Evolutionary conservation across 2,113 vertebrate genomes (phyloP).

Genomic region (Tetrao urogallus): DNA sequence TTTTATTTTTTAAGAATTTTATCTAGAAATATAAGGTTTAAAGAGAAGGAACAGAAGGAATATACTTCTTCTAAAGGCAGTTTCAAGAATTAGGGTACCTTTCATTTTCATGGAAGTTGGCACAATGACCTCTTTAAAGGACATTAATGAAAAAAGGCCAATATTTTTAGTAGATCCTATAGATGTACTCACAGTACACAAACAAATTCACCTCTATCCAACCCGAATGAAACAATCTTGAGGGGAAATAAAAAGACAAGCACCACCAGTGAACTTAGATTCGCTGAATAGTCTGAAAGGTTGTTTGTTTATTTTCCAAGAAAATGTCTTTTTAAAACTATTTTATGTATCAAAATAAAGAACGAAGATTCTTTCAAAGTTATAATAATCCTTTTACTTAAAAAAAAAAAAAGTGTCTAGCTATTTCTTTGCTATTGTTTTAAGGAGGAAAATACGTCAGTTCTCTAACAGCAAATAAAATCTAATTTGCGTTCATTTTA

Average conservation of each 20-base stretch:
- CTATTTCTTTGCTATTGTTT: not conserved
- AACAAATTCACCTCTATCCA: not conserved
- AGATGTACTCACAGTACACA: not conserved
- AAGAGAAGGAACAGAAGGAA: not conserved
- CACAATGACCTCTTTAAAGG: not conserved
- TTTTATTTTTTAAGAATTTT: not conserved
- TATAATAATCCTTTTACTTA: not conserved
- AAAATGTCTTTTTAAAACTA: not conserved
- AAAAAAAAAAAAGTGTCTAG: not conserved
- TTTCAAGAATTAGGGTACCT: not conserved
- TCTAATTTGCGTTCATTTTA: not conserved
- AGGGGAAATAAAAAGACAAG: not conserved
- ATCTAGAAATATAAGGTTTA: not conserved
- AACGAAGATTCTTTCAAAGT: not conserved
- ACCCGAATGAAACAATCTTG: not conserved
- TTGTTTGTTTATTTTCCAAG: not conserved
- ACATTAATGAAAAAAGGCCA: not conserved
- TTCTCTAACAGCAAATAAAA: not conserved
- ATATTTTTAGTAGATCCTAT: not conserved
- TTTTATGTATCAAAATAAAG: not conserved
- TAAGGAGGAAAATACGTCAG: not conserved
- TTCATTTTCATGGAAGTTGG: not conserved
- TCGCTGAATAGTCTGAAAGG: not conserved
- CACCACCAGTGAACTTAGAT: not conserved
- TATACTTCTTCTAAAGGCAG: not conserved